Evolutionary conservation across 2,113 vertebrate species (phyloP).

Genomic region (Mellivora capensis): DNA sequence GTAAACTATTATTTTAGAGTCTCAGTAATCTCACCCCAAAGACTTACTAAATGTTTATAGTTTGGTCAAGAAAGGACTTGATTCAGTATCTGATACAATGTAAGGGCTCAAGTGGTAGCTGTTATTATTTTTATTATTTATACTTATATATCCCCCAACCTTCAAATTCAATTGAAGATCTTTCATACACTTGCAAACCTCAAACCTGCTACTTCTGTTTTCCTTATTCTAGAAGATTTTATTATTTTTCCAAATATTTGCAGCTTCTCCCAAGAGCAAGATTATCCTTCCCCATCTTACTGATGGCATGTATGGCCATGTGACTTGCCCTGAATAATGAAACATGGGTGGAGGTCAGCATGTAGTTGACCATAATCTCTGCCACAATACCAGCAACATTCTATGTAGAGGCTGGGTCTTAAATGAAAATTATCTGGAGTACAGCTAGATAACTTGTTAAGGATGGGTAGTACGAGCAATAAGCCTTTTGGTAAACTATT

Average conservation of each 20-base stretch:
- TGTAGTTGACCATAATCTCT: neutral
- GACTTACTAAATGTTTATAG: neutral
- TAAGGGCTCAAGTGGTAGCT: neutral
- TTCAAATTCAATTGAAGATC: neutral
- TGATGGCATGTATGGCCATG: neutral
- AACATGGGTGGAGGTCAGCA: neutral
- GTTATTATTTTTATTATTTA: neutral
- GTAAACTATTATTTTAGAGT: neutral
- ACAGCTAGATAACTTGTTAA: neutral
- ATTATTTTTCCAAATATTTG: neutral
- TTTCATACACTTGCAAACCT: neutral
- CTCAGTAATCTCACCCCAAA: neutral
- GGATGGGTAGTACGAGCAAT: neutral
- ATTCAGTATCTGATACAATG: neutral
- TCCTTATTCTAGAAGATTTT: neutral
- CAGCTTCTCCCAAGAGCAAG: neutral
- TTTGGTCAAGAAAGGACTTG: neutral
- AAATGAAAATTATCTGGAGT: neutral
- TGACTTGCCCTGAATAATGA: neutral
- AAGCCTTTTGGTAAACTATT: neutral
- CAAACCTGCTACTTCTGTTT: neutral
- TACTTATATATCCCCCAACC: neutral
- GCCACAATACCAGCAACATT: neutral
- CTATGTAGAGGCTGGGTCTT: neutral
- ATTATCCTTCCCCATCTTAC: neutral